Percentiles rank a stretch among this genome's conserved stretches.
Conservation (phyloP, 2,888 invertebrate species). For the Drosophila ezoana region DNA sequence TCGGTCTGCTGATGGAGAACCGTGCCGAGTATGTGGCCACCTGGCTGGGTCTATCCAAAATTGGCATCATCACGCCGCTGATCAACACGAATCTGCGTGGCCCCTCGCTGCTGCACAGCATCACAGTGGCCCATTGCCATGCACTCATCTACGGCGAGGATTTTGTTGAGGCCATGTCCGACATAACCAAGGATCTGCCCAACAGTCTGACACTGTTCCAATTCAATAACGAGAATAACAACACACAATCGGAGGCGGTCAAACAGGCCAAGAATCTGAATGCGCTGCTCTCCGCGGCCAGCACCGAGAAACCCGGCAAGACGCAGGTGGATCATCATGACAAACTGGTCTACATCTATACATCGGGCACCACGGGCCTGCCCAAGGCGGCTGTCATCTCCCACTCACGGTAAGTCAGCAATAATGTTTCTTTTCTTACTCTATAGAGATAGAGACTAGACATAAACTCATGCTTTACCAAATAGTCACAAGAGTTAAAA, state of each 20-base stretch:
- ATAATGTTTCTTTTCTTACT: neutral
- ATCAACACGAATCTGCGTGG: constrained; percentile 96
- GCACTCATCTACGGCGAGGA: constrained; percentile 91
- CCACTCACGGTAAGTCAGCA: constrained; percentile 90
- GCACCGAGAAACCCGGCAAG: constrained; percentile 73
- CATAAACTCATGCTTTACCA: neutral
- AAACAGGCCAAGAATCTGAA: constrained; percentile 82
- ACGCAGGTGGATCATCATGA: constrained; percentile 88
- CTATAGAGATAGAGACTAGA: neutral
- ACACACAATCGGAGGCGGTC: constrained; percentile 53
- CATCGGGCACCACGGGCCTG: constrained; percentile 98
- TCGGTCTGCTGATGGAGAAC: constrained; percentile 95
- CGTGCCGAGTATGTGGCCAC: constrained; percentile 95
- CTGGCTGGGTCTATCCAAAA: constrained; percentile 97
- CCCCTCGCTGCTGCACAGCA: constrained; percentile 93
- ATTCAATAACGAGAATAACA: constrained; percentile 82
- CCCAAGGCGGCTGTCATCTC: constrained; percentile 99
- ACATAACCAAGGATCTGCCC: constrained; percentile 88
- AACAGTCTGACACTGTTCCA: constrained; percentile 89
- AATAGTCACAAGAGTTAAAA: neutral
- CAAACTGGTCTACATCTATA: constrained; percentile 96
- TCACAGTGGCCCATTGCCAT: constrained; percentile 92
- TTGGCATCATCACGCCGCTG: constrained; percentile 93
- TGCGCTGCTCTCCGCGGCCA: constrained; percentile 78
- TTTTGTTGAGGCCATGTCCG: constrained; percentile 87